Base-by-base conservation (phyloP, 2,113 vertebrate genomes). In the Collichthys lucidus region DNA sequence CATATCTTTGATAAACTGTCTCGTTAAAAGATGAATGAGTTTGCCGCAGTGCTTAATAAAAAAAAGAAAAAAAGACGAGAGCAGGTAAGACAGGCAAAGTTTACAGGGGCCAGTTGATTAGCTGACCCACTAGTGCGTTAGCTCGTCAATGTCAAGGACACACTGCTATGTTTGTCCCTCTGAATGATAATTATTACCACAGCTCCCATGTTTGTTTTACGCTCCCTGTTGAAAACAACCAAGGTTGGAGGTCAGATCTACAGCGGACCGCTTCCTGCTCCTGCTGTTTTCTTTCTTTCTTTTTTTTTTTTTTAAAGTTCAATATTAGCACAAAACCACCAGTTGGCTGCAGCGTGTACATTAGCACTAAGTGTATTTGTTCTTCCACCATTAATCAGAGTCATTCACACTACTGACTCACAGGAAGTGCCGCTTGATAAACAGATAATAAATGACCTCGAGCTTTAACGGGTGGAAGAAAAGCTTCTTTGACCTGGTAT, bases 381-480 rank as follows among this genome's bases (percentile, higher is more conserved):
- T 93, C 86, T 89, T 88, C 70, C 85, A 79, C 83, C 92, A 94
- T 94, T 93, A 92, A 93, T 95, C 92, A 92, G 71, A 90, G 87
- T 76, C 72, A 83, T 89, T 73, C 80, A 83, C 84, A 84, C 80
- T 82, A 66, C 61, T 59, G 84, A 83, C 82, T 83, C 89, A 78
- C 82, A 92, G 89, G 89, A 93, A 93, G 86, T 24, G 10, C 83
- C 47, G 75, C 71, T 82, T 44, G 86, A 93, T 90, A 84, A 90
- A 88, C 83, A 81, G 88, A 90, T 90, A 88, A 84, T 81, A 64
- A 83, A 86, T 81, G 68, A 84, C 86, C 87, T 85, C 17, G 5
- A 72, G 53, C 77, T 89, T 82, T 57, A 79, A 26, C 74, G 86
- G 87, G 80, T 86, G 74, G 47, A 59, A 71, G 74, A 85, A 79